Base-by-base conservation (phyloP, 2,113 vertebrate genomes). In the Chaetura pelagica region DNA sequence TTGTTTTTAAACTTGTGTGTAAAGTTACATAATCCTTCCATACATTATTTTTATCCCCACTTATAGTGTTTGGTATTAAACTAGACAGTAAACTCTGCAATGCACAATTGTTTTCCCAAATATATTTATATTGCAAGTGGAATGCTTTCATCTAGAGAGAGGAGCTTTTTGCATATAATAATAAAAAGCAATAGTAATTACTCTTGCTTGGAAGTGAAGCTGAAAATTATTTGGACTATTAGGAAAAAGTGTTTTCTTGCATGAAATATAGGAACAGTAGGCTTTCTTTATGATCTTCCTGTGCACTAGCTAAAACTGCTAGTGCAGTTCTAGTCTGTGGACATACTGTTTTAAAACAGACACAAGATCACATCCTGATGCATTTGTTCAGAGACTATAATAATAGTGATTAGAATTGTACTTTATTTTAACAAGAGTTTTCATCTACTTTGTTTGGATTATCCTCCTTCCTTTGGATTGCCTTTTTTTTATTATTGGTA, bases 41-140 rank as follows among this genome's bases (percentile, higher is more conserved):
- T 81, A 42, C n/a, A 75, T 91, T 83, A 52, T 84, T 81, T 90
- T 95, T 68, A 78, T 71, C 40, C 34, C 10, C 1, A 3, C 40
- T 92, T 86, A 30, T 2, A 69, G 30, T 63, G 19, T 72, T 93
- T 93, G 54, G 5, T 72, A 71, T 89, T 92, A 81, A 92, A 87
- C n/a, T 81, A 93, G 68, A 81, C 44, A 75, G 80, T 81, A 92
- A 94, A 59, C 35, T 94, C 61, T 74, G 32, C 64, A 92, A 92
- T 89, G 73, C 38, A 84, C 26, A 69, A n/a, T 80, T 90, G 30
- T 89, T 96, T 91, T 78, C 18, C 64, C 30, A 54, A 61, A 87
- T 57, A 26, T 92, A 59, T 75, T 92, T 77, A 18, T 76, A 66
- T 84, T 90, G 38, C 48, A 78, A 74, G 59, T 77, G 88, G 18